A percentile compares a stretch with the other conserved stretches of the same genome.
These are phyloP conservation scores for Dynastes hyllus DNA, from an alignment of 2,888 invertebrate genomes.

Conservation along the genomic window DNA sequence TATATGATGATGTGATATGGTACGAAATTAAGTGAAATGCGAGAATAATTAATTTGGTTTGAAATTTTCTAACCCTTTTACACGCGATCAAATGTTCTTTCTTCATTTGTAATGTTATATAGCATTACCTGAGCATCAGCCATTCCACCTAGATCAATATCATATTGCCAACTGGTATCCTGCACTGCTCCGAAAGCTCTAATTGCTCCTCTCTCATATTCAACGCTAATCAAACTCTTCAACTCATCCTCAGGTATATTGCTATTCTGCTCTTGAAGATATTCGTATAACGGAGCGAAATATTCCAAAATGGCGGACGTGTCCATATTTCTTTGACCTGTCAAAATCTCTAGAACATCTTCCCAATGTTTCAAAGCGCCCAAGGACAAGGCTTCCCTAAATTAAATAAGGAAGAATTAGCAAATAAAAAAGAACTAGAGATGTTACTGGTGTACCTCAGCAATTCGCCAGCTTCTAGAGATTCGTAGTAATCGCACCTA, in stretches of 20 bases:
- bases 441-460: conserved; percentile 70
- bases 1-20: too few species aligned
- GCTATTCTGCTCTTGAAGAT: conserved; percentile 64
- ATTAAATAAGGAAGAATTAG: neutral
- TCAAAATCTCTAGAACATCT: conserved; percentile 75
- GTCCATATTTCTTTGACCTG: conserved; percentile 74
- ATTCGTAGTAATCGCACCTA: conserved; percentile 81
- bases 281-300: conserved; percentile 74
- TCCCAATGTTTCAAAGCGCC: conserved; percentile 74
- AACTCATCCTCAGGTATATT: conserved; percentile 1
- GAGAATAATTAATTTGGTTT: too few species aligned
- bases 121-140: neutral
- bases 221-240: neutral
- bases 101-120: too few species aligned
- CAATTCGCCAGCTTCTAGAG: conserved; percentile 78
- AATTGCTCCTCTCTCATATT: neutral
- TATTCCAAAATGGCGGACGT: conserved; percentile 75
- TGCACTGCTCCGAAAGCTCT: neutral
- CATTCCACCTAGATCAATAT: neutral
- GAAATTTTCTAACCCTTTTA: too few species aligned
- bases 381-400: conserved; percentile 20
- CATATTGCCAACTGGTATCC: neutral
- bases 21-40: too few species aligned
- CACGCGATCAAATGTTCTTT: too few species aligned
- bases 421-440: too few species aligned